phyloP scores from a whole-genome alignment of 2,888 invertebrate species.

The Trachelus tabidus region DNA sequence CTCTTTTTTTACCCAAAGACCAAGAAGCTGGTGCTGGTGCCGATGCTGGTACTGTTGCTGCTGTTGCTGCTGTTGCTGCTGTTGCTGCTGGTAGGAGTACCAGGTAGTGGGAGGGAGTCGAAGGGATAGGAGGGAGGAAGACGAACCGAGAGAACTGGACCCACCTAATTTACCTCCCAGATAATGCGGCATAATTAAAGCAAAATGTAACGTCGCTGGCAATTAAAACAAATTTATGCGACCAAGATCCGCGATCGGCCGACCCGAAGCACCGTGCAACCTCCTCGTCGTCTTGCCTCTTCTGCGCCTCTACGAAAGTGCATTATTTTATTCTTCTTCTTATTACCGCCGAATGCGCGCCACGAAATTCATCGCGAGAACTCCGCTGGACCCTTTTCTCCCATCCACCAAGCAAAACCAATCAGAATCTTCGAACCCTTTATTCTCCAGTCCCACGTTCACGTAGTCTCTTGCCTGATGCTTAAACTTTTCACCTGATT shows the following conservation, averaged over 20 bases:
- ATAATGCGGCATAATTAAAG: conserved; percentile 67
- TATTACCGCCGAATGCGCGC: conserved; percentile 19
- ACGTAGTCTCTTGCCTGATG: not conserved
- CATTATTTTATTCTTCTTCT: conserved; percentile 50
- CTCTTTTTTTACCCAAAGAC: conserved; percentile 23
- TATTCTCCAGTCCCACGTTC: not conserved
- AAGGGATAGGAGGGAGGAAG: conserved; percentile 32
- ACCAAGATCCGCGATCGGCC: conserved; percentile 66
- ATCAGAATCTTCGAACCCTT: not conserved
- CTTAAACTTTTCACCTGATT: no score
- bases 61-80: conserved; percentile 10
- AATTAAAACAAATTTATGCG: conserved; percentile 68
- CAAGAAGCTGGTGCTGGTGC: conserved; percentile 2
- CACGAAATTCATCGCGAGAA: no score
- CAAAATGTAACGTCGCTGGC: conserved; percentile 67
- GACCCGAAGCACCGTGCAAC: conserved; percentile 44
- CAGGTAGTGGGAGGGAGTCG: conserved; percentile 20
- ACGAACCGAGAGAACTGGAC: conserved; percentile 59
- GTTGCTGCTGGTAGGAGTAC: conserved; percentile 19
- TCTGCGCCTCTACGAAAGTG: conserved; percentile 20
- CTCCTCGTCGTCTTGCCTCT: conserved; percentile 23
- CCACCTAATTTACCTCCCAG: conserved; percentile 67
- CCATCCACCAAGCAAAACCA: no score
- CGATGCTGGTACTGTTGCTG: conserved; percentile 3
- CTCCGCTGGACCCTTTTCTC: no score